phyloP scores from a whole-genome alignment of 37 sponge, comb jelly and placozoan genomes.

The Axinella damicornis region DNA sequence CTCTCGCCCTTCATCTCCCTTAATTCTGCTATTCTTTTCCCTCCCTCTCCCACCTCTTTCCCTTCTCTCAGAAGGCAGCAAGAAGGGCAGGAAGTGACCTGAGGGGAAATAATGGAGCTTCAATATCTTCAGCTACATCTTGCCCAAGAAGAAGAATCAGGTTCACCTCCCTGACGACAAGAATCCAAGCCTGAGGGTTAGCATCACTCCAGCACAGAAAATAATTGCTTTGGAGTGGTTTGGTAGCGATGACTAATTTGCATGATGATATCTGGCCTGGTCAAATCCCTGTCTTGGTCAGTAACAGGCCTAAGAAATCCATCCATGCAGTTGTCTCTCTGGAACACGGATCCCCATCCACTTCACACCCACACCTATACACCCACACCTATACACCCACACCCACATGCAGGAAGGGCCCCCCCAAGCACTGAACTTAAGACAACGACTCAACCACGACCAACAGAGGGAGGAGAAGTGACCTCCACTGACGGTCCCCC shows the following conservation, averaged over 20 bases:
- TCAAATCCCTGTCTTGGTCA: no score
- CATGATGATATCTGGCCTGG: no score
- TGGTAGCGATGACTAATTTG: no score
- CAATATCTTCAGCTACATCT: constrained; percentile 17
- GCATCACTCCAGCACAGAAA: neutral
- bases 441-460: neutral
- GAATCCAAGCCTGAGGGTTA: no score
- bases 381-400: neutral
- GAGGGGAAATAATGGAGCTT: constrained; percentile 35
- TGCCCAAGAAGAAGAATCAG: constrained; percentile 59
- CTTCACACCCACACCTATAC: neutral
- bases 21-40: no score
- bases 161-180: constrained; percentile 64
- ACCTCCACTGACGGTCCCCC: neutral
- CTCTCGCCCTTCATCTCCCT: no score
- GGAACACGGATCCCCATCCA: neutral
- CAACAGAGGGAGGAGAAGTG: neutral
- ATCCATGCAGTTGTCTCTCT: no score
- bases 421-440: neutral
- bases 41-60: no score
- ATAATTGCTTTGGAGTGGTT: no score
- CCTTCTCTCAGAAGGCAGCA: no score
- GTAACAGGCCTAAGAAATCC: no score
- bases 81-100: neutral
- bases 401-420: constrained; percentile 8